Evolutionary conservation across 2,888 invertebrate genomes (phyloP), one percentile per base, ranked within the genome.

Genomic region (Hemithea aestivaria): DNA sequence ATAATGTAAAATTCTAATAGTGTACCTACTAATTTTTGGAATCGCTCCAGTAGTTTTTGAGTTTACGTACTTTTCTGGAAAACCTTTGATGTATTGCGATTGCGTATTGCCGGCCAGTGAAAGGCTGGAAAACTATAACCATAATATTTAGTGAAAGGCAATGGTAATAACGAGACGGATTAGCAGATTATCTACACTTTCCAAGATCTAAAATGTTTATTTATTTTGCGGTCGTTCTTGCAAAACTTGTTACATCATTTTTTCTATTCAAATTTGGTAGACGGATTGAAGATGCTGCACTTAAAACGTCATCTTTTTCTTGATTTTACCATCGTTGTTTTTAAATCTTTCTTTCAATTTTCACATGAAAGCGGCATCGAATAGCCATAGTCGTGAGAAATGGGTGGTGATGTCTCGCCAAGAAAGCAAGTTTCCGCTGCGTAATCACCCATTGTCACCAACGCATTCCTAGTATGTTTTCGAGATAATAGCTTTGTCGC

Each of bases 331-430:
- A n/a, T n/a, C n/a, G n/a, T n/a, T 9, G 20, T 37, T 48, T 54
- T 62, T 59, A 56, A 61, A 66, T 63, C 49, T 51, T 40, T 48
- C 57, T 64, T 59, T 53, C 62, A 57, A 52, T 52, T 58, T 61
- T 66, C 58, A 59, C 63, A 73, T 67, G 77, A 79, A 79, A 81
- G 80, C 74, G 66, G 72, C 71, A 73, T 73, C 56, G 55, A 54
- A 67, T 58, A 63, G 66, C 69, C 60, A 53, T 48, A 78, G 76
- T 77, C 82, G 79, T 83, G 83, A 78, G 83, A 83, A 82, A 66
- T 76, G 66, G 78, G 73, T 71, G 68, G 58, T 61, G 50, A 58
- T 56, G 53, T 58, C 56, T 51, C 58, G 57, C 54, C 52, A 73
- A 66, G 81, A 81, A 82, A 83, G 81, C 78, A 54, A 69, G 70